Percentiles rank a stretch among this genome's conserved stretches.
phyloP scores from a whole-genome alignment of 2,797 vertebrate genomes.

The Carcharodon carcharias region DNA sequence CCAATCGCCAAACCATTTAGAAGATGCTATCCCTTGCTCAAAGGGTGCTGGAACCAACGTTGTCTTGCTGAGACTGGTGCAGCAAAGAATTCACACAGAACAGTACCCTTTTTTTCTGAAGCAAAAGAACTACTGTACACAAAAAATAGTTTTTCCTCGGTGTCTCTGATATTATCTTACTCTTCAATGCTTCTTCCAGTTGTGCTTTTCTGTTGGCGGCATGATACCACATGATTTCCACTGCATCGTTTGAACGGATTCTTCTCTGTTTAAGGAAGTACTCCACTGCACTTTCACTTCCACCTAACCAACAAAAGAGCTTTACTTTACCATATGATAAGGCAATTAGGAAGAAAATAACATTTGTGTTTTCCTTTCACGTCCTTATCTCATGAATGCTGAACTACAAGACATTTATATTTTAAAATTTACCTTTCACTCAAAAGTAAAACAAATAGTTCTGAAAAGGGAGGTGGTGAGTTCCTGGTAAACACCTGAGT shows the following conservation, averaged over 20 bases:
- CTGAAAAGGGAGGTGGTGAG: background rate
- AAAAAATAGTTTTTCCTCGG: background rate
- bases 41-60: background rate
- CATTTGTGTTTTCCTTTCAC: background rate
- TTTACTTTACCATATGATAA: background rate
- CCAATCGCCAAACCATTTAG: background rate
- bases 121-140: background rate
- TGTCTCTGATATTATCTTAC: conserved; percentile 52
- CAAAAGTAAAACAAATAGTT: background rate
- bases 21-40: background rate
- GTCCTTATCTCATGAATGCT: background rate
- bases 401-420: background rate
- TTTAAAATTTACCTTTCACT: too few relatives aligned
- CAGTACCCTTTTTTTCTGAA: background rate
- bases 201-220: conserved; percentile 68
- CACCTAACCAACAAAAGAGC: background rate
- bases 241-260: conserved; percentile 60
- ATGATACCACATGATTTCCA: conserved; percentile 73
- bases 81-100: background rate
- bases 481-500: background rate
- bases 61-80: background rate
- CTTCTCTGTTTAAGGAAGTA: conserved; percentile 58
- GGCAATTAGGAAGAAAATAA: background rate
- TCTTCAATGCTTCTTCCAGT: conserved; percentile 59
- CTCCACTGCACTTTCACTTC: conserved; percentile 59